Base-by-base conservation (phyloP, 2,797 vertebrate genomes). In the Hozukius guyotensis region DNA sequence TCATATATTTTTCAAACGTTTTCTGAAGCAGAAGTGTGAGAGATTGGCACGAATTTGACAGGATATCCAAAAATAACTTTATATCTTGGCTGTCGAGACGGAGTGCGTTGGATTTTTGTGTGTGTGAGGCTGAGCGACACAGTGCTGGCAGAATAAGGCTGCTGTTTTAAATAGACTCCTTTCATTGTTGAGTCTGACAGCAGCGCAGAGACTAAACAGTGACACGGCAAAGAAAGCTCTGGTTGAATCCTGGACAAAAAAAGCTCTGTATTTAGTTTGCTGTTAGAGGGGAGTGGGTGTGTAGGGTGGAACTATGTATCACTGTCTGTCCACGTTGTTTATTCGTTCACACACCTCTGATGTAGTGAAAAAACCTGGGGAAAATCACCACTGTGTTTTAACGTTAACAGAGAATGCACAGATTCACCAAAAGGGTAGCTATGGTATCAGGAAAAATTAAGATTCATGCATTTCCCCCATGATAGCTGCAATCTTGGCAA, bases 181-280 rank as follows among this genome's bases (percentile, higher is more conserved):
- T 87, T 90, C 66, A 84, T 74, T 92, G 89, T 91, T 92, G 87
- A 89, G 90, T 89, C 88, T 90, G 87, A 89, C 81, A 52, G 78
- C 76, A 13, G 72, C 0, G 12, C 82, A 42, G 77, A 93, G 88
- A 93, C 87, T 90, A 90, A 92, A 92, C 91, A 89, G 77, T 70
- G 72, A 83, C 80, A 38, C 20, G 65, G 57, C 62, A 77, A 8
- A 75, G 72, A 90, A 75, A 72, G 69, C 59, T 87, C 85, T 80
- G 75, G 76, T 64, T 57, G 53, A 55, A 25, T 72, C n/a, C 31
- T 3, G 36, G 56, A 83, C 69, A 52, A 27, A 75, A 10, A 84
- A 55, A 36, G 1, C 2, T 31, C 11, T 64, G 36, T 63, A 7
- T 77, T 69, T 6, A 61, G 77, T 82, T 69, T 80, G n/a, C 77